Evolutionary conservation across 2,888 invertebrate species (phyloP), one percentile per base, ranked within the genome.

Genomic region (Hipparchia semele): DNA sequence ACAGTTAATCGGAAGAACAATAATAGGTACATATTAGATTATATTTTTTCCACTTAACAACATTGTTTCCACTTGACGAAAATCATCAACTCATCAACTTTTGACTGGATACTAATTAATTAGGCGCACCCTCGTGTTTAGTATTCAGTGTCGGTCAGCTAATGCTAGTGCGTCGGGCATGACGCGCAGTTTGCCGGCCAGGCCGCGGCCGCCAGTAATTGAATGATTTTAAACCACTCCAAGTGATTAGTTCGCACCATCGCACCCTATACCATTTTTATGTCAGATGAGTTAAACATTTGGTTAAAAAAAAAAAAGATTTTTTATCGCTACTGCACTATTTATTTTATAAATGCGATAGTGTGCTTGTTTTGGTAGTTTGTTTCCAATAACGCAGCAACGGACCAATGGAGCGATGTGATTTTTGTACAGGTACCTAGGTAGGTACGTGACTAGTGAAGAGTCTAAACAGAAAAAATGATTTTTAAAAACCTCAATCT

Each of bases 161-260:
- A 75, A 78, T 69, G 56, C n/a, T 60, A 75, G 69, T 76, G 79
- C 77, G 78, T 78, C 68, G 74, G 67, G 70, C 74, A 67, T 73
- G 77, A 77, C 71, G 66, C 73, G 76, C 76, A 79, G 79, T 81
- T 82, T 83, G 86, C 85, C 85, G 87, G 87, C 85, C 87, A 90
- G 87, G 89, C 61, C 53, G 53, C 45, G n/a, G 13, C 87, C 53
- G n/a, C 86, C 88, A 86, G 87, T 91, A 91, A 92, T 91, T 91
- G 87, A 87, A 87, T 87, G 86, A 87, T 88, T 90, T 87, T 84
- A 86, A 86, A 87, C 82, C 86, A 84, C 88, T 90, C 90, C 80
- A 75, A 86, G 86, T 85, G 87, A 91, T 92, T 92, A 91, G 87
- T 86, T 86, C 83, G 86, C 89, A 87, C 89, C 90, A 88, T 84